Base-by-base conservation (phyloP, 2,888 invertebrate species). In the Trichopoda pennipes region DNA sequence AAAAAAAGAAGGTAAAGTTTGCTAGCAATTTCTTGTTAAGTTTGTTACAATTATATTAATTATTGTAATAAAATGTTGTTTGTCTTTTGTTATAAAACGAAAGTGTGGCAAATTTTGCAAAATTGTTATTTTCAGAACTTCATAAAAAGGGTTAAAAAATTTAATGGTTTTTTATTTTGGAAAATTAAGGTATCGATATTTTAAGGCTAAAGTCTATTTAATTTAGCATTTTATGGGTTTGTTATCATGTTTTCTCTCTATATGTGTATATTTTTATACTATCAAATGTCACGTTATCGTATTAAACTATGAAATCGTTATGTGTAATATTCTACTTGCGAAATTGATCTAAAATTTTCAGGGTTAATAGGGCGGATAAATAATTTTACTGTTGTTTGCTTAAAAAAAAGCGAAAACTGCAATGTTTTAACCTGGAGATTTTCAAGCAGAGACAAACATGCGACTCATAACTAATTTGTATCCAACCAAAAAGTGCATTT, bases 181-280 rank as follows among this genome's bases (percentile, higher is more conserved):
- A 17, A 77, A 75, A 79, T 79, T 75, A 63, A 83, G 64, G 61
- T 28, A 66, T 12, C 35, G 28, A 60, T 47, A 60, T 68, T 60
- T 35, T 28, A 28, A 21, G 21, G 42, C 32, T 61, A 0, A 23
- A 61, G 58, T 74, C 35, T n/a, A 51, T 73, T 73, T 64, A 60
- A 78, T 66, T 38, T 49, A 68, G 60, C 74, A 56, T 84, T 83
- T 73, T 81, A 78, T 83, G 63, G 49, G 53, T 63, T 68, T 69
- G 55, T 49, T 72, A 21, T n/a, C 44, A 53, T 10, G 10, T 44
- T n/a, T 6, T 28, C 6, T 28, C 8, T 28, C 28, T 28, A 2
- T 28, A 17, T 51, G 64, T 58, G 19, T 32, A 21, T 61, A 23
- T 12, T 47, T 7, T n/a, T n/a, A 38, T 44, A 38, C 32, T 63